Conservation (phyloP, 2,797 vertebrate genomes). For the Enteromius afrohamiltoni region DNA sequence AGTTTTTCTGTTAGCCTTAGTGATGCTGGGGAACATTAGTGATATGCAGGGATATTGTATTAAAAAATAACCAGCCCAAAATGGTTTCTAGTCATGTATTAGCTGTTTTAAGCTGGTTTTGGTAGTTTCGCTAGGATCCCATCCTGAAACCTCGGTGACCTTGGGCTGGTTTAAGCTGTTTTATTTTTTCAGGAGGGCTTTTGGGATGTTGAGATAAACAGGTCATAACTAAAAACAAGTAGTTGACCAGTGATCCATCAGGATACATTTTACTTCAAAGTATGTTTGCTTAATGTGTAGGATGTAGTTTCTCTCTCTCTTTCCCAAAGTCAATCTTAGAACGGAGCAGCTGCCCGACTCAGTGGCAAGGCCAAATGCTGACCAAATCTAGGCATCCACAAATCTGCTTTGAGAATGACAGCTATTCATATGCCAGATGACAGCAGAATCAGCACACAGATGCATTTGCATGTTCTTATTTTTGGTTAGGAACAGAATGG, state of each 20-base stretch:
- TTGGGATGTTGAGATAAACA: neutral
- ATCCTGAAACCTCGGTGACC: constrained; percentile 1
- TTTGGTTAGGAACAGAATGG: constrained; percentile 73
- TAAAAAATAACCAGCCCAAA: neutral
- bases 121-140: neutral
- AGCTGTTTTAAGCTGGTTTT: neutral
- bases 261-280: neutral
- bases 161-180: neutral
- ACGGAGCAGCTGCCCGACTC: constrained; percentile 13
- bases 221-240: neutral
- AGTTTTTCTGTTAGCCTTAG: neutral
- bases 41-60: neutral
- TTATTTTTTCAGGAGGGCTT: neutral
- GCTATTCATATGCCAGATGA: constrained; percentile 47
- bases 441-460: constrained; percentile 61
- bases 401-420: constrained; percentile 51
- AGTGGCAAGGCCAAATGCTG: constrained; percentile 43
- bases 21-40: neutral
- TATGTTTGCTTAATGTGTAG: neutral
- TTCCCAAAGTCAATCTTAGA: neutral
- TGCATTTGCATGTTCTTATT: constrained; percentile 62
- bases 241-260: neutral
- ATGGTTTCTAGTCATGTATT: neutral
- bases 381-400: constrained; percentile 38
- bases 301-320: constrained; percentile 14